Evolutionary conservation across 2,113 vertebrate genomes (phyloP).

Genomic region (Mionectes macconnelli): DNA sequence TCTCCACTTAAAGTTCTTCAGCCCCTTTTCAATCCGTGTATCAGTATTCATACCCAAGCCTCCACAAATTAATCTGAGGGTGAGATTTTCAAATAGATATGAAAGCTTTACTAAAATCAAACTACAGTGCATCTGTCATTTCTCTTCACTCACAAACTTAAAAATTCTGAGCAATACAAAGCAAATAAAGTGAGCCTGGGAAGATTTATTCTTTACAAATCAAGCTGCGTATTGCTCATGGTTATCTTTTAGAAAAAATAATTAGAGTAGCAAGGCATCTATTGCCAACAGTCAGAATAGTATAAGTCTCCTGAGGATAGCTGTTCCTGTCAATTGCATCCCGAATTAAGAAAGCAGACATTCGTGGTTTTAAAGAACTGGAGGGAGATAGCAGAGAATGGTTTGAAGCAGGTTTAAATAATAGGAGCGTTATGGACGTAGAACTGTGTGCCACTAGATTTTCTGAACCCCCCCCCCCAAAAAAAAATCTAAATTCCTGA

Average conservation of each 20-base stretch:
- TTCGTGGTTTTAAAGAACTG: neutral
- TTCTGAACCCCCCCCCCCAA: neutral
- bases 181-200: neutral
- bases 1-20: neutral
- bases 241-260: slow-evolving; percentile 55
- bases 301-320: neutral
- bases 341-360: slow-evolving; percentile 1
- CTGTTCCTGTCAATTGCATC: slow-evolving; percentile 20
- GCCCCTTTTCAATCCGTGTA: neutral
- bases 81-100: slow-evolving; percentile 21
- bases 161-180: neutral
- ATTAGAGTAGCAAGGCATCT: slow-evolving; percentile 37
- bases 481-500: neutral
- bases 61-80: slow-evolving; percentile 28
- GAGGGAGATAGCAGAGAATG: neutral
- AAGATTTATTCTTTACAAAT: slow-evolving; percentile 38
- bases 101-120: slow-evolving; percentile 21
- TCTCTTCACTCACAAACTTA: slow-evolving; percentile 1
- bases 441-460: neutral
- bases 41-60: slow-evolving; percentile 5
- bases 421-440: neutral
- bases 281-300: slow-evolving; percentile 21
- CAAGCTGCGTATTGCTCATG: neutral
- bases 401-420: neutral
- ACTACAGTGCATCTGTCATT: neutral